Percentiles rank a stretch among this genome's conserved stretches.
phyloP scores from a whole-genome alignment of 2,113 vertebrate species.

The Microtus montanus region DNA sequence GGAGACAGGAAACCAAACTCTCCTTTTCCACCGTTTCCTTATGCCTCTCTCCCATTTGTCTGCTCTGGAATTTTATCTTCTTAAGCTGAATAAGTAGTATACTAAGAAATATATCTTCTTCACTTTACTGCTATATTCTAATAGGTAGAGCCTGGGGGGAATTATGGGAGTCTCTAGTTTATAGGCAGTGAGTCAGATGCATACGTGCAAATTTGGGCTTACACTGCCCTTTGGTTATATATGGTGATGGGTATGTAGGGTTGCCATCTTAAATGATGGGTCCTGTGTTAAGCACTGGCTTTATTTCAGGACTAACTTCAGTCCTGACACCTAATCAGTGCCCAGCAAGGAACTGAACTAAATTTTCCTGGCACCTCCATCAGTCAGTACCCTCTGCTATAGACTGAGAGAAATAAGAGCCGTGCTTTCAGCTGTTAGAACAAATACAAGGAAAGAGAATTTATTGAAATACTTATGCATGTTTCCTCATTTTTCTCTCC shows the following conservation, averaged over 20 bases:
- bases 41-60: not conserved
- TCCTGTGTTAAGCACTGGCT: not conserved
- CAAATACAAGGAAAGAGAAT: not conserved
- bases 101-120: not conserved
- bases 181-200: not conserved
- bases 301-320: not conserved
- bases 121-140: not conserved
- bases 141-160: not conserved
- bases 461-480: not conserved
- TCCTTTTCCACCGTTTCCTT: not conserved
- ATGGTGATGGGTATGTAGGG: no score
- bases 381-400: not conserved
- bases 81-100: not conserved
- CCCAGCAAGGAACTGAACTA: not conserved
- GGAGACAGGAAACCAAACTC: not conserved
- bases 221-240: not conserved
- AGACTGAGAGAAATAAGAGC: not conserved
- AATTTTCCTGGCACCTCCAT: not conserved
- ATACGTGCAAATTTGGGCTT: not conserved
- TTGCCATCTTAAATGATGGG: not conserved
- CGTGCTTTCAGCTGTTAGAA: not conserved
- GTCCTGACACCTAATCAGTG: not conserved
- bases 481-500: not conserved
- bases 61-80: not conserved
- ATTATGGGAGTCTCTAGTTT: not conserved